Evolutionary conservation across 1,140 invertebrate genomes (phyloP).

Genomic region (Triops cancriformis): DNA sequence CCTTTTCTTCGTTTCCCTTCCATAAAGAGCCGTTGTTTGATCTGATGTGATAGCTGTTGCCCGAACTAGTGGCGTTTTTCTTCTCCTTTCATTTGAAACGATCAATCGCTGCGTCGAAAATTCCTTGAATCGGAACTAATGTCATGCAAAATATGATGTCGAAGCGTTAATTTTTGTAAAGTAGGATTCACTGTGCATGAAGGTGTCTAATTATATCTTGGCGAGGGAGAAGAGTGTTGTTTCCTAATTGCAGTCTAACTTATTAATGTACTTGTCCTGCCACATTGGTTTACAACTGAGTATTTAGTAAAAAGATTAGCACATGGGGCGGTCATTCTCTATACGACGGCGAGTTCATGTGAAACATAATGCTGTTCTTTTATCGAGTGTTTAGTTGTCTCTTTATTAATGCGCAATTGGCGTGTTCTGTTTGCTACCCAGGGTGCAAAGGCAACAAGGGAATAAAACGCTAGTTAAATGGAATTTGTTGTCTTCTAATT

Average conservation of each 20-base stretch:
- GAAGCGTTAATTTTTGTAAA: background rate
- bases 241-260: conserved; percentile 1
- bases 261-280: background rate
- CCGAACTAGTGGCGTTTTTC: background rate
- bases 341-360: background rate
- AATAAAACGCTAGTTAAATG: background rate
- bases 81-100: background rate
- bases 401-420: background rate
- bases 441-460: conserved; percentile 1
- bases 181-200: background rate
- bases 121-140: background rate
- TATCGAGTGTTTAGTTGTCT: background rate
- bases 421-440: background rate
- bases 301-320: background rate
- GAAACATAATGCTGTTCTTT: background rate
- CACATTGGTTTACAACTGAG: background rate
- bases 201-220: background rate
- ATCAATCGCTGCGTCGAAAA: background rate
- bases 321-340: background rate
- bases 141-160: background rate
- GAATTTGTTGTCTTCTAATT: background rate
- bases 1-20: background rate
- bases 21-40: background rate
- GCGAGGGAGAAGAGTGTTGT: background rate
- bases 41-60: conserved; percentile 4